phyloP scores from a whole-genome alignment of 2,113 vertebrate species.

The Pseudolaguvia tuberculata region DNA sequence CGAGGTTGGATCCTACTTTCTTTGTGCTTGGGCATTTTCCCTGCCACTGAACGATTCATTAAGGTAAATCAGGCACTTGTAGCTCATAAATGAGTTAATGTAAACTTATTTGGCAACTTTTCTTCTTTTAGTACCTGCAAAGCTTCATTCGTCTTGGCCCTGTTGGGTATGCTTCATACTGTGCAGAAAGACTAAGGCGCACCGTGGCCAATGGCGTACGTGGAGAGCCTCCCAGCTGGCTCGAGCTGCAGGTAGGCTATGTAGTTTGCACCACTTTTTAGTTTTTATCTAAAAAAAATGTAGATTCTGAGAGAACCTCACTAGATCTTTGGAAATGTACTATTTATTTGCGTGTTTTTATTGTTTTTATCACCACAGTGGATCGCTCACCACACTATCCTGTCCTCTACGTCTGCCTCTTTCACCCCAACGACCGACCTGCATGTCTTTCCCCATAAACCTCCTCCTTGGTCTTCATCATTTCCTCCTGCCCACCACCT shows the following conservation, averaged over 20 bases:
- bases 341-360: not conserved
- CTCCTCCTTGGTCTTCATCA: too few species aligned
- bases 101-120: not conserved
- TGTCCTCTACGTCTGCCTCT: too few species aligned
- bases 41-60: slow-evolving; percentile 80
- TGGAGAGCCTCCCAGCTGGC: slow-evolving; percentile 83
- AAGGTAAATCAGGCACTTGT: slow-evolving; percentile 65
- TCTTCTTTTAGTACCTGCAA: slow-evolving; percentile 76
- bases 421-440: too few species aligned
- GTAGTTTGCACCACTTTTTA: not conserved
- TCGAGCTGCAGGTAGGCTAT: slow-evolving; percentile 85
- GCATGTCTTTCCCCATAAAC: too few species aligned
- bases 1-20: slow-evolving; percentile 94
- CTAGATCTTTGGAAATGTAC: not conserved
- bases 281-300: not conserved
- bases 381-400: too few species aligned
- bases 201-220: slow-evolving; percentile 80
- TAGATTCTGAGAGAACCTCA: not conserved
- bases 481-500: too few species aligned
- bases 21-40: slow-evolving; percentile 89
- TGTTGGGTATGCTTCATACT: slow-evolving; percentile 74
- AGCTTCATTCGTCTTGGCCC: slow-evolving; percentile 86
- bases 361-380: too few species aligned
- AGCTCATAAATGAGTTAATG: not conserved
- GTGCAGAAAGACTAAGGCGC: slow-evolving; percentile 79